Percentiles rank a stretch among this genome's conserved stretches.
These are phyloP conservation scores for Columba livia DNA, from an alignment of 2,113 vertebrate species.

Conservation along the genomic window DNA sequence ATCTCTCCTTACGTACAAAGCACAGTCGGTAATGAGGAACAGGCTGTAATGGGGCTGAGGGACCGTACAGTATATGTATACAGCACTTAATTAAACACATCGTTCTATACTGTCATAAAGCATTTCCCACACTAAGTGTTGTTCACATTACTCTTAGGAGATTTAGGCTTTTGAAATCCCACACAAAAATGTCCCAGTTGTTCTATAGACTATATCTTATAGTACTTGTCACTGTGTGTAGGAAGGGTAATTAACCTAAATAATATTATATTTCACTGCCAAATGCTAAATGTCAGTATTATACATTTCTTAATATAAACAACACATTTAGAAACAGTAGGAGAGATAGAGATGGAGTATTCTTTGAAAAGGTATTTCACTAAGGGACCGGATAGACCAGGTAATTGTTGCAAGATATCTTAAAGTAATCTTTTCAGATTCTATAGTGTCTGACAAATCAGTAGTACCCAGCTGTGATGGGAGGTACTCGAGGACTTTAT, in stretches of 20 bases:
- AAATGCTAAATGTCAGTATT: conserved; percentile 55
- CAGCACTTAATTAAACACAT: conserved; percentile 41
- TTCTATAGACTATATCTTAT: not conserved
- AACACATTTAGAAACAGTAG: conserved; percentile 12
- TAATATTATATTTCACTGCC: conserved; percentile 47
- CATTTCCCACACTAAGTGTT: conserved; percentile 28
- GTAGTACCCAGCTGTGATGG: not conserved
- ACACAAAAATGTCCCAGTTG: conserved; percentile 32
- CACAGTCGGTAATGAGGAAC: not conserved
- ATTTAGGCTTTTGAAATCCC: conserved; percentile 30
- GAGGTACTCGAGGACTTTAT: not conserved
- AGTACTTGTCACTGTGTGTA: conserved; percentile 22
- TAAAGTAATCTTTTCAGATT: conserved; percentile 8
- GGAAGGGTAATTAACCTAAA: conserved; percentile 55
- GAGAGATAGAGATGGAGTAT: not conserved
- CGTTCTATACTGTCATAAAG: conserved; percentile 15
- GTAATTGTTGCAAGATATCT: not conserved
- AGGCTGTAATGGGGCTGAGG: not conserved
- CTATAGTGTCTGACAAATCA: not conserved
- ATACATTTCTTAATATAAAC: conserved; percentile 51
- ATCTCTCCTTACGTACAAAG: not conserved
- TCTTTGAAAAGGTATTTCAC: conserved; percentile 22
- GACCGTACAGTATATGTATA: not conserved
- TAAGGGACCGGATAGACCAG: not conserved
- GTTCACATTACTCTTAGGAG: conserved; percentile 16